Evolutionary conservation across 2,113 vertebrate species (phyloP).

Genomic region (Alligator sinensis): DNA sequence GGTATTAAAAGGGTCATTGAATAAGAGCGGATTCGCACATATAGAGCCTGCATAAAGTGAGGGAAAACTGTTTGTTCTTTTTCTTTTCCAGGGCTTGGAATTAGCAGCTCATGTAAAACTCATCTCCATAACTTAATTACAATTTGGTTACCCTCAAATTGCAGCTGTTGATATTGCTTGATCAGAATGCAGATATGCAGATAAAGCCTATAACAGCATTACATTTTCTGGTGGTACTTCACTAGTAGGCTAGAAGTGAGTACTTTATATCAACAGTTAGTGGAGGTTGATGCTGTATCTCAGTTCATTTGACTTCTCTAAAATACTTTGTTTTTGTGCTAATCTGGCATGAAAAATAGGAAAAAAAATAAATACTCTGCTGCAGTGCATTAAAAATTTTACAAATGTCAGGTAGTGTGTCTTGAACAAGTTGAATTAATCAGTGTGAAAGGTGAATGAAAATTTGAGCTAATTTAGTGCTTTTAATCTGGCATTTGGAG

Average conservation of each 20-base stretch:
- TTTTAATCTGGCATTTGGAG: not conserved
- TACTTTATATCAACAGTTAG: not conserved
- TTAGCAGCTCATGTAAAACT: not conserved
- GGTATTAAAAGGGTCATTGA: too few species aligned
- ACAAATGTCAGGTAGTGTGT: not conserved
- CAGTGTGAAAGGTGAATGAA: not conserved
- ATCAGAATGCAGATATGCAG: not conserved
- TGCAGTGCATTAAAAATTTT: not conserved
- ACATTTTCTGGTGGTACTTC: not conserved
- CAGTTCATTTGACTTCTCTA: not conserved
- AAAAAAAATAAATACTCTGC: not conserved
- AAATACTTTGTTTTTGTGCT: not conserved
- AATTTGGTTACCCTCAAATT: not conserved
- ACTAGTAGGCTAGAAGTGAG: not conserved
- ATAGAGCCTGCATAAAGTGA: too few species aligned
- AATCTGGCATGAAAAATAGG: not conserved
- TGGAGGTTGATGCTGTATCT: not conserved
- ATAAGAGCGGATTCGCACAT: too few species aligned
- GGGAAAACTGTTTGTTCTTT: too few species aligned
- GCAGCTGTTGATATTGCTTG: too few species aligned
- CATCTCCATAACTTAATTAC: not conserved
- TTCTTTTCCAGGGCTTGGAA: too few species aligned
- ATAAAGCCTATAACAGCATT: not conserved
- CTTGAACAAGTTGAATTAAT: not conserved
- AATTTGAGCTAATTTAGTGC: not conserved